These are phyloP conservation scores for Gephyroberyx darwinii DNA, from an alignment of 2,797 vertebrate species.

Conservation along the genomic window DNA sequence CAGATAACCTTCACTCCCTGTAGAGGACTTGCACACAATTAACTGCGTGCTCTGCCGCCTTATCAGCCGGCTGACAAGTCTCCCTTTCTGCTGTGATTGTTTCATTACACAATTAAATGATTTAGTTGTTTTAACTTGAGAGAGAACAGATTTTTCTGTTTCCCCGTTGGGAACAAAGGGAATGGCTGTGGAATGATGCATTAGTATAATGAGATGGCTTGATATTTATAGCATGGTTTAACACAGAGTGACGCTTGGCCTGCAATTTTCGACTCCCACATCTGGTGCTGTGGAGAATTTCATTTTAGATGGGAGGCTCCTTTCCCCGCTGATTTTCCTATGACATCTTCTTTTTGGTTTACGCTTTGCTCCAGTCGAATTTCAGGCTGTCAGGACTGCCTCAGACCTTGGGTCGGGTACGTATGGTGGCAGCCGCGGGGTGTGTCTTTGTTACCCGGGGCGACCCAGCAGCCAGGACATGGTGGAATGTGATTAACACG, in stretches of 20 bases:
- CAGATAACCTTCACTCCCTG: conserved; percentile 71
- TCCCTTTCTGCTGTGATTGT: conserved; percentile 45
- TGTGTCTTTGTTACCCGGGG: conserved; percentile 21
- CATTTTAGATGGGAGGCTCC: conserved; percentile 35
- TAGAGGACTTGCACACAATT: conserved; percentile 68
- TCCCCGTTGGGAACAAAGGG: conserved; percentile 34
- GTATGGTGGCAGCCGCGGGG: conserved; percentile 12
- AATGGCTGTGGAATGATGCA: conserved; percentile 45
- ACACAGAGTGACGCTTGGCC: conserved; percentile 33
- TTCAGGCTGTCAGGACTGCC: conserved; percentile 8
- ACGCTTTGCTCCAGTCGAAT: conserved; percentile 23
- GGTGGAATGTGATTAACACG: conserved; percentile 42
- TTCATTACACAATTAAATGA: conserved; percentile 66
- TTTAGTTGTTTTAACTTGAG: conserved; percentile 72
- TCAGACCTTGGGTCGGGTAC: background rate
- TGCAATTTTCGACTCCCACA: conserved; percentile 43
- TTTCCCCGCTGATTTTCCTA: conserved; percentile 18
- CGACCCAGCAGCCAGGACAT: conserved; percentile 15
- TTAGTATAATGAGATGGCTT: conserved; percentile 61
- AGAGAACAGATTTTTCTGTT: conserved; percentile 53
- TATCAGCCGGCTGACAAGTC: conserved; percentile 63
- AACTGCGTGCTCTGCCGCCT: conserved; percentile 50
- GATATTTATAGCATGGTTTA: conserved; percentile 56
- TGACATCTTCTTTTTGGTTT: conserved; percentile 39
- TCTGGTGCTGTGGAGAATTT: conserved; percentile 43